phyloP scores from a whole-genome alignment of 2,113 vertebrate genomes.

The Percopsis transmontana region DNA sequence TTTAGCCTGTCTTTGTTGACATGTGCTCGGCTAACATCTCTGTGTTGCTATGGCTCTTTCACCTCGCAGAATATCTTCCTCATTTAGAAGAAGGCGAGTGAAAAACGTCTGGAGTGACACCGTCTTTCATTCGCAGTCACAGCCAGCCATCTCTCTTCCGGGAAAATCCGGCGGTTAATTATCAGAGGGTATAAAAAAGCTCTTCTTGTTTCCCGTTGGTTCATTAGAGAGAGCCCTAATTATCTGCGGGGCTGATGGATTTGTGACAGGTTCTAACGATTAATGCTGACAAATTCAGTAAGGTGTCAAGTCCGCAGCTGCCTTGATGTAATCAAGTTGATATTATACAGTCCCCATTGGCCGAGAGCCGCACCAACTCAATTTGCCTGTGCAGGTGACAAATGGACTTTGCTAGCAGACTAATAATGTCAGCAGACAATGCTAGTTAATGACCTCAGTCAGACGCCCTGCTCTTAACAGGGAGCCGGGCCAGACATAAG shows the following conservation, averaged over 20 bases:
- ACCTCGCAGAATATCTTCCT: conserved; percentile 69
- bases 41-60: conserved; percentile 6
- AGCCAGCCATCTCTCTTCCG: conserved; percentile 76
- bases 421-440: conserved; percentile 99
- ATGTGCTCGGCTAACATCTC: conserved; percentile 15
- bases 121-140: conserved; percentile 81
- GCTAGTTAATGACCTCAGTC: conserved; percentile 94
- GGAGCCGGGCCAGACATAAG: conserved; percentile 71
- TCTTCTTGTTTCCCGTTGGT: conserved; percentile 87
- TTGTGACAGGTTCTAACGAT: conserved; percentile 94
- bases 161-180: conserved; percentile 91
- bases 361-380: conserved; percentile 95
- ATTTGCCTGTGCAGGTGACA: conserved; percentile 97
- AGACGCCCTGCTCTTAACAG: conserved; percentile 86
- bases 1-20: conserved; percentile 8
- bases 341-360: conserved; percentile 94
- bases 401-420: conserved; percentile 99
- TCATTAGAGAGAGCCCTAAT: conserved; percentile 95
- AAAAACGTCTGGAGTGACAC: conserved; percentile 29
- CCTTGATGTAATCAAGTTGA: conserved; percentile 96
- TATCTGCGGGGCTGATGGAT: conserved; percentile 96
- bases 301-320: conserved; percentile 93
- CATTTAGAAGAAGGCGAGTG: conserved; percentile 59
- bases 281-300: conserved; percentile 96
- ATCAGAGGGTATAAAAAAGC: conserved; percentile 82